Conservation (phyloP, 2,113 vertebrate species). For the Oceanodroma tethys region DNA sequence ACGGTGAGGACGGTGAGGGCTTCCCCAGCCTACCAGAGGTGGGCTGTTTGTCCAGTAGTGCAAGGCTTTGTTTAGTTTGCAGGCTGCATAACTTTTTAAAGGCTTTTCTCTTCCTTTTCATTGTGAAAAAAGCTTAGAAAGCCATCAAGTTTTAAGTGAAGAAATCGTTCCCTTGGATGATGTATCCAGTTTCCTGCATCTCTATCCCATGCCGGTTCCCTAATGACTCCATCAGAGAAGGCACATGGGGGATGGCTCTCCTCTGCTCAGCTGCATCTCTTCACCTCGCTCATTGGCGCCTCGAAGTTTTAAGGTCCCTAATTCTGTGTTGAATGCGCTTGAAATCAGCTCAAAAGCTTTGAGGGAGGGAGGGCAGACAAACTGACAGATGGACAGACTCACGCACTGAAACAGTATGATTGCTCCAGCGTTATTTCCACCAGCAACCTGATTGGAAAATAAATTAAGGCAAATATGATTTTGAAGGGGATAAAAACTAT, state of each 20-base stretch:
- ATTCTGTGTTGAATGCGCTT: neutral
- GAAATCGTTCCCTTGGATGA: neutral
- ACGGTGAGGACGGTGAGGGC: neutral
- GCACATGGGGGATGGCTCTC: neutral
- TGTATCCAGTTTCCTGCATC: neutral
- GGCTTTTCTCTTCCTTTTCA: neutral
- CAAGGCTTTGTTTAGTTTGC: neutral
- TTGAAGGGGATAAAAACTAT: neutral
- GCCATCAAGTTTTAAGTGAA: neutral
- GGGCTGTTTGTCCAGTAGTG: neutral
- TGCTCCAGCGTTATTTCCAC: neutral
- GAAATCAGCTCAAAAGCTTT: conserved; percentile 3
- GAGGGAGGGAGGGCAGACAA: neutral
- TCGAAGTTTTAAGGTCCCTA: neutral
- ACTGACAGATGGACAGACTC: neutral
- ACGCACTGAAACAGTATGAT: neutral
- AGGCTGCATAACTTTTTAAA: neutral
- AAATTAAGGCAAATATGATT: neutral
- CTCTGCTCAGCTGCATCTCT: neutral
- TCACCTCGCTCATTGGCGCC: neutral
- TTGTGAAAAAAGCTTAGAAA: neutral
- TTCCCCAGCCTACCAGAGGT: neutral
- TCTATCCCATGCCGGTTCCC: neutral
- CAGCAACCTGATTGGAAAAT: neutral
- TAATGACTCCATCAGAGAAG: neutral